phyloP scores from a whole-genome alignment of 2,888 invertebrate species.

The Crossocerus cetratus region DNA sequence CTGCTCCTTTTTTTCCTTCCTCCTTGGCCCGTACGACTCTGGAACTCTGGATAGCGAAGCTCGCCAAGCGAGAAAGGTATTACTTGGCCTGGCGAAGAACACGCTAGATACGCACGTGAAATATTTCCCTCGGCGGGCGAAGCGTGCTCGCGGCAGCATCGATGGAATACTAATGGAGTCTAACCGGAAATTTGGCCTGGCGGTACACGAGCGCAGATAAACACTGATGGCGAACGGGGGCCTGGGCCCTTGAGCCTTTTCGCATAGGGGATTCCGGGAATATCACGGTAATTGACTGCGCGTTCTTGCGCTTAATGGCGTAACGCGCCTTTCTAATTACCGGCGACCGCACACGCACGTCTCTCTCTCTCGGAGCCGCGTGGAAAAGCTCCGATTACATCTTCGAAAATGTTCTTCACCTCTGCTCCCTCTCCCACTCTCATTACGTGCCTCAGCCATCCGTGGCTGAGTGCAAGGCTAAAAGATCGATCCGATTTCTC shows the following conservation, averaged over 20 bases:
- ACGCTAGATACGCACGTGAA: neutral
- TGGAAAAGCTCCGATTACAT: conserved; percentile 26
- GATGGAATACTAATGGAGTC: neutral
- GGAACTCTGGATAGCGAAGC: too few species aligned
- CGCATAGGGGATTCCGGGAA: conserved; percentile 9
- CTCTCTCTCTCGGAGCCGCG: conserved; percentile 12
- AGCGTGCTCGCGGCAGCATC: neutral
- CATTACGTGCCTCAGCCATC: too few species aligned
- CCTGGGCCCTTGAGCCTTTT: too few species aligned
- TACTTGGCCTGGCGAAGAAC: neutral
- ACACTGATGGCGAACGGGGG: too few species aligned
- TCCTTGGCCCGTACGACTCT: too few species aligned
- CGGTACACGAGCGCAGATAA: neutral
- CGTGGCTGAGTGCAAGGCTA: too few species aligned
- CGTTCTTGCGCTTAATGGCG: conserved; percentile 19
- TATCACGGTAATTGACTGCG: neutral
- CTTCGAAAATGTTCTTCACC: neutral
- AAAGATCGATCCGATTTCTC: too few species aligned
- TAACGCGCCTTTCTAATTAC: conserved; percentile 21
- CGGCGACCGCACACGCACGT: conserved; percentile 18
- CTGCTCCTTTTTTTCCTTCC: too few species aligned
- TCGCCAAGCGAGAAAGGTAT: too few species aligned
- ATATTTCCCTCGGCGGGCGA: neutral
- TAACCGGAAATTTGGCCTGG: neutral
- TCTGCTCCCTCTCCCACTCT: too few species aligned